These are phyloP conservation scores for Athripsodes cinereus DNA, from an alignment of 2,888 invertebrate genomes.

Conservation along the genomic window DNA sequence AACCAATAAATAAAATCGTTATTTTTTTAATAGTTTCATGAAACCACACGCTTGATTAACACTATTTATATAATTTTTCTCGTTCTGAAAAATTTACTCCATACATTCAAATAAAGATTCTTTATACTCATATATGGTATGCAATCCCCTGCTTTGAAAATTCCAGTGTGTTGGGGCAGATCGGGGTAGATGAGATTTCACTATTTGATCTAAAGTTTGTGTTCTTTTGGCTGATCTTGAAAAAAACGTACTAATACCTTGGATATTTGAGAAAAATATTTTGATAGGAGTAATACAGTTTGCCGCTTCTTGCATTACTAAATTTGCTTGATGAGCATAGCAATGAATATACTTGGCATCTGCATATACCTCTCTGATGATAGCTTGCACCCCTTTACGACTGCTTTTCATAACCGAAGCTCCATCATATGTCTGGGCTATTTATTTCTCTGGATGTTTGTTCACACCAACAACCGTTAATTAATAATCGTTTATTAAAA, in stretches of 20 bases:
- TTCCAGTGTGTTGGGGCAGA: slow-evolving; percentile 19
- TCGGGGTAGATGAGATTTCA: slow-evolving; percentile 10
- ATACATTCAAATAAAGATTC: neutral
- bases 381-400: slow-evolving; percentile 29
- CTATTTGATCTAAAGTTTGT: slow-evolving; percentile 2
- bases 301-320: slow-evolving; percentile 26
- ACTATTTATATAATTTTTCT: slow-evolving; percentile 10
- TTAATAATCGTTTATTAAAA: too few species aligned
- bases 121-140: too few species aligned
- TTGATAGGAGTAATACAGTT: too few species aligned
- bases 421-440: slow-evolving; percentile 32
- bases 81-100: neutral
- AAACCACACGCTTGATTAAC: slow-evolving; percentile 15
- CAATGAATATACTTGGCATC: slow-evolving; percentile 28
- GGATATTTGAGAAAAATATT: too few species aligned
- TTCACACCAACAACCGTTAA: too few species aligned
- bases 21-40: slow-evolving; percentile 18
- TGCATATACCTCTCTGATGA: slow-evolving; percentile 24
- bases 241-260: slow-evolving; percentile 20
- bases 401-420: slow-evolving; percentile 29
- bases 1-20: slow-evolving; percentile 23
- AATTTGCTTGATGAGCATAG: slow-evolving; percentile 29
- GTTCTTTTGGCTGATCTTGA: slow-evolving; percentile 6
- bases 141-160: slow-evolving; percentile 3
- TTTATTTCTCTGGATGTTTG: too few species aligned